phyloP scores from a whole-genome alignment of 2,797 vertebrate species.

The Chaenodraco wilsoni region DNA sequence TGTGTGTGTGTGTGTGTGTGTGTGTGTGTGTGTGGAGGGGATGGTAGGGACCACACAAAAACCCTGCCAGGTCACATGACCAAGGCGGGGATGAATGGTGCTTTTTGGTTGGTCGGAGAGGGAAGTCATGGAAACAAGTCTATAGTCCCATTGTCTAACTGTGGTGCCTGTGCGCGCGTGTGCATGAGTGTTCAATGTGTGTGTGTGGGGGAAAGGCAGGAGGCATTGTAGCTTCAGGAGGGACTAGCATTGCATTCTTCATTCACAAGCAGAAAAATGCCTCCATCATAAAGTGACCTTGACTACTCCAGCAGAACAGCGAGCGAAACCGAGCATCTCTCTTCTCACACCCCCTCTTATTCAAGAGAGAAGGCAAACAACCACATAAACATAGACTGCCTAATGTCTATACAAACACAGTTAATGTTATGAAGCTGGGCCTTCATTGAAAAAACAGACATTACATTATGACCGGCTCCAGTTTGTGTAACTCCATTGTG shows the following conservation, averaged over 20 bases:
- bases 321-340: conserved; percentile 25
- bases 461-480: conserved; percentile 19
- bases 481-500: conserved; percentile 41
- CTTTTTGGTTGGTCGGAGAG: conserved; percentile 62
- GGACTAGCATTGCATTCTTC: conserved; percentile 59
- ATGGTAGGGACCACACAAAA: conserved; percentile 67
- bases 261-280: conserved; percentile 74
- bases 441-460: conserved; percentile 20
- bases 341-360: conserved; percentile 45
- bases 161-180: conserved; percentile 19
- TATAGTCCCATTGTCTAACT: conserved; percentile 68
- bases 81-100: conserved; percentile 56
- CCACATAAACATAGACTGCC: conserved; percentile 48
- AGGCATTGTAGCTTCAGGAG: conserved; percentile 50
- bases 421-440: conserved; percentile 42
- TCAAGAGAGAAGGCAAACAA: conserved; percentile 51
- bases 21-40: conserved; percentile 22
- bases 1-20: conserved; percentile 16
- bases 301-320: conserved; percentile 63
- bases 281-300: conserved; percentile 75
- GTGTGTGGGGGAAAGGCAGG: conserved; percentile 33
- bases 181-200: conserved; percentile 33
- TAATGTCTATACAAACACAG: conserved; percentile 47
- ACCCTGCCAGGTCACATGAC: conserved; percentile 66
- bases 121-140: conserved; percentile 76